These are phyloP conservation scores for Tromatobia lineatoria DNA, from an alignment of 2,888 invertebrate genomes.

Conservation along the genomic window DNA sequence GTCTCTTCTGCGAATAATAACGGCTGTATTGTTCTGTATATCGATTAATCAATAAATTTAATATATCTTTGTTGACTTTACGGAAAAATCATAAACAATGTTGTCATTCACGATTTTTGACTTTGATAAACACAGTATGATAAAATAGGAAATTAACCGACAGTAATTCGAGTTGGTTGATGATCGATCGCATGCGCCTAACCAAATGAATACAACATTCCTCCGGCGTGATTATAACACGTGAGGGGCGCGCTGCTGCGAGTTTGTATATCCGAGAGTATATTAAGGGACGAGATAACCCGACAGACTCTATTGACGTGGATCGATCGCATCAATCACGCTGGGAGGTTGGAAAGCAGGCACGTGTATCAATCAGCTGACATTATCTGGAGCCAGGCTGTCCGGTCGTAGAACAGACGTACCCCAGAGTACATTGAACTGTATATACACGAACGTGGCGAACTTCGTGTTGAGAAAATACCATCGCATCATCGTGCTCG, in stretches of 20 bases:
- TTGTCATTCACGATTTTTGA: background rate
- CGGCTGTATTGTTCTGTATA: too few species aligned
- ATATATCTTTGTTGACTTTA: too few species aligned
- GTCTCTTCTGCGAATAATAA: too few species aligned
- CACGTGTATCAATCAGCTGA: conserved; percentile 82
- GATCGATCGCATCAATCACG: conserved; percentile 84
- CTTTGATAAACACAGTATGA: background rate
- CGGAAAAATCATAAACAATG: too few species aligned
- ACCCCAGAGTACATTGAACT: background rate
- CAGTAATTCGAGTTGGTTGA: conserved; percentile 14
- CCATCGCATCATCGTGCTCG: background rate
- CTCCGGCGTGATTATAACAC: conserved; percentile 43
- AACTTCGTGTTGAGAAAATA: conserved; percentile 11
- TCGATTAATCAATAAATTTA: too few species aligned
- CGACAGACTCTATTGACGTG: conserved; percentile 82
- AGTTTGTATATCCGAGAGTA: conserved; percentile 36
- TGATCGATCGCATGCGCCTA: conserved; percentile 27
- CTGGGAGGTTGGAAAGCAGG: conserved; percentile 74
- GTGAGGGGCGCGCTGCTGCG: conserved; percentile 9
- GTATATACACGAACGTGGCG: background rate
- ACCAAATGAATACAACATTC: conserved; percentile 45
- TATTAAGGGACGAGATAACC: conserved; percentile 75
- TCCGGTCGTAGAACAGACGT: conserved; percentile 48
- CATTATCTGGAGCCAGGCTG: conserved; percentile 75
- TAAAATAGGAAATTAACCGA: conserved; percentile 2